phyloP scores from a whole-genome alignment of 1,140 invertebrate species.

The Babylonia areolata region DNA sequence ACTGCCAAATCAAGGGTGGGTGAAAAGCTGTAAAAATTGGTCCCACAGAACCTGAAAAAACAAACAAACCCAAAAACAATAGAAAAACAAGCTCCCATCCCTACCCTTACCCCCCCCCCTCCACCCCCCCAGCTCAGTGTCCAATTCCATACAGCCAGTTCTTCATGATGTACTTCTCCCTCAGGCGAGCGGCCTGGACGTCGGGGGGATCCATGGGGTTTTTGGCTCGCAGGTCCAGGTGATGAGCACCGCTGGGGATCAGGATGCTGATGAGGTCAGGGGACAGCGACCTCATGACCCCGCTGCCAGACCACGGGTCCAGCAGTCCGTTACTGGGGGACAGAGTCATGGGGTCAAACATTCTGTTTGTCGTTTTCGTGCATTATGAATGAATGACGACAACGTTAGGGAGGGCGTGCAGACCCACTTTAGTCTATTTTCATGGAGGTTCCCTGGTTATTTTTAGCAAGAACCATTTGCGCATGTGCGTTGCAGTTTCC shows the following conservation, averaged over 20 bases:
- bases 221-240: conserved; percentile 88
- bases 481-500: too few relatives aligned
- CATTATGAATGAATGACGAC: too few relatives aligned
- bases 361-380: too few relatives aligned
- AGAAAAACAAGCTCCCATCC: neutral
- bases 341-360: too few relatives aligned
- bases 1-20: neutral
- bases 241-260: conserved; percentile 93
- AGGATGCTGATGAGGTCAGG: conserved; percentile 82
- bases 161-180: conserved; percentile 82
- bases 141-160: conserved; percentile 78
- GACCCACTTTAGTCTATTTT: too few relatives aligned
- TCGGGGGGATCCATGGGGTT: conserved; percentile 84
- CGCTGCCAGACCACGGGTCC: conserved; percentile 95
- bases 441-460: too few relatives aligned
- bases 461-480: too few relatives aligned
- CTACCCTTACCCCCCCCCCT: neutral
- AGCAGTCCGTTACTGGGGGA: conserved; percentile 87
- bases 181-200: conserved; percentile 82
- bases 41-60: too few relatives aligned
- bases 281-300: conserved; percentile 86
- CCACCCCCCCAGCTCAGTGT: too few relatives aligned
- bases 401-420: too few relatives aligned
- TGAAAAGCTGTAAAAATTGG: too few relatives aligned
- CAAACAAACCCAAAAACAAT: too few relatives aligned